Conservation (phyloP, 2,888 invertebrate genomes). For the Pterostichus madidus region DNA sequence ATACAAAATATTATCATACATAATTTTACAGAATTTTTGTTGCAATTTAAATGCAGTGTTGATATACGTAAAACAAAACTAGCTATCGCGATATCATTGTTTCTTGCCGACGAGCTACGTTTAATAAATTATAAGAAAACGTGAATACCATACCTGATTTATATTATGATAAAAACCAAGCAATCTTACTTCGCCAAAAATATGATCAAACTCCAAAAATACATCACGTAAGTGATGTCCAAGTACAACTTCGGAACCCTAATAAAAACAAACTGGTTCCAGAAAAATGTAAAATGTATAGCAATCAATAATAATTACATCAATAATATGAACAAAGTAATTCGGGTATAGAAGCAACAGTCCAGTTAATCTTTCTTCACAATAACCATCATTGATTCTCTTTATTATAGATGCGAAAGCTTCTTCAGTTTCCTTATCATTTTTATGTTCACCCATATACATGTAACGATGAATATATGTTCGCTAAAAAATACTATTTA, state of each 20-base stretch:
- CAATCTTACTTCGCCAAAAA: constrained; percentile 76
- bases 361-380: constrained; percentile 69
- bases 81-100: too few species aligned
- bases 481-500: constrained; percentile 74
- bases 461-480: constrained; percentile 78
- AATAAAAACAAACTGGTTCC: constrained; percentile 53
- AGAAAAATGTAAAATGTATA: constrained; percentile 6
- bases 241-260: constrained; percentile 79
- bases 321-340: constrained; percentile 70
- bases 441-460: constrained; percentile 78
- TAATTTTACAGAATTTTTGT: background rate
- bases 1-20: too few species aligned
- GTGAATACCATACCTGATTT: constrained; percentile 75
- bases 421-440: constrained; percentile 74
- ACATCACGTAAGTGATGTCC: constrained; percentile 77
- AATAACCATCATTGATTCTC: constrained; percentile 69
- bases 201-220: constrained; percentile 70
- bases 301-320: constrained; percentile 71
- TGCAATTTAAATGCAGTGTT: too few species aligned
- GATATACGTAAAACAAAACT: too few species aligned
- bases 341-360: constrained; percentile 68
- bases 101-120: too few species aligned
- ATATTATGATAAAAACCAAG: constrained; percentile 78
- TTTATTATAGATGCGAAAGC: constrained; percentile 74
- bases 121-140: background rate